Base-by-base conservation (phyloP, 1,140 invertebrate genomes). In the Bombus terrestris region DNA sequence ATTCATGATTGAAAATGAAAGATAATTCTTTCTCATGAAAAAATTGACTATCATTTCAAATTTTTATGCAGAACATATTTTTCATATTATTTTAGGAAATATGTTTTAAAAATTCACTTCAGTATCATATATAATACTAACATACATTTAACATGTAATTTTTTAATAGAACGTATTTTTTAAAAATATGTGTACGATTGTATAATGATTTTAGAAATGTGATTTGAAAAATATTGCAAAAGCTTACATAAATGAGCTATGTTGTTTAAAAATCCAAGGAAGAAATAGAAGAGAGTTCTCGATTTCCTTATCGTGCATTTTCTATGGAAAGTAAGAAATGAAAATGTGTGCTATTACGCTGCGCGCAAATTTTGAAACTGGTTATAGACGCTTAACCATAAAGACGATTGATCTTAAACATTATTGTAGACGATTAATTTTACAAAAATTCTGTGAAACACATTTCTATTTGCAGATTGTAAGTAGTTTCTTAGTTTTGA, bases 401-500 rank as follows among this genome's bases (percentile, higher is more conserved):
- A 25, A 47, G 18, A 47, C 5, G n/a, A 43, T 32, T 3, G 32
- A 73, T 47, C 1, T 47, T 32, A n/a, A 43, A 6, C 32, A 53
- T 47, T 25, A 59, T n/a, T 28, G 10, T 28, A 12, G 25, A 1
- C 10, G 28, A 62, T 62, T 28, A 13, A 62, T n/a, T 28, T 62
- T 59, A 28, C 12, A 62, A 53, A 53, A 53, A 62, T 62, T 62
- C 59, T 39, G 10, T 41, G 28, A 64, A 78, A 43, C 9, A 4
- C 76, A 57, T 71, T 81, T 53, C 18, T 80, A n/a, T 69, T 71
- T 41, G 6, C 12, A 53, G 15, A 69, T 73, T 39, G 15, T 37
- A 22, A 62, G 39, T 72, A 73, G 22, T 47, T 82, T 43, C 12
- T 74, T 35, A 82, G 22, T 82, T 64, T 68, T 9, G 10, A n/a